Conservation (phyloP, 1,140 invertebrate genomes). For the Megalonaias nervosa region DNA sequence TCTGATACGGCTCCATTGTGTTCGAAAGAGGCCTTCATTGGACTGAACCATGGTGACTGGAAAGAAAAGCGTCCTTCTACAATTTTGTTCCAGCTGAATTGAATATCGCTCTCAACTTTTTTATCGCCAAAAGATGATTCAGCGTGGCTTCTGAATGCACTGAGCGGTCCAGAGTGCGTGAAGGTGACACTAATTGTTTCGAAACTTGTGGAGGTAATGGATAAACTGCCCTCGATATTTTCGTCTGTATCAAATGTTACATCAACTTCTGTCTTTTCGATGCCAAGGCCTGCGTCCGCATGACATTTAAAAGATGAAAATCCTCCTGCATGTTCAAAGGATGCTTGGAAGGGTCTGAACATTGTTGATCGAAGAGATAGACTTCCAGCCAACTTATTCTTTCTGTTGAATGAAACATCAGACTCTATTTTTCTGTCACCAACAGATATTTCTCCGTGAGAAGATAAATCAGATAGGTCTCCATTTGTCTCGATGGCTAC, state of each 20-base stretch:
- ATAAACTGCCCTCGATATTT: neutral
- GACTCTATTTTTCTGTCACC: neutral
- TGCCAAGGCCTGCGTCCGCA: conserved; percentile 30
- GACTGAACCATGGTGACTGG: neutral
- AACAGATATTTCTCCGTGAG: too few species aligned
- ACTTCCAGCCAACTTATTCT: conserved; percentile 4
- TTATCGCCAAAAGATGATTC: too few species aligned
- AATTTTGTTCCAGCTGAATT: neutral
- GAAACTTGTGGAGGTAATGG: conserved; percentile 25
- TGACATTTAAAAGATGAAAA: conserved; percentile 28
- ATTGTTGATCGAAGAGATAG: neutral
- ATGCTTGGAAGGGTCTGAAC: conserved; percentile 26
- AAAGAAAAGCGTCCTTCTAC: neutral
- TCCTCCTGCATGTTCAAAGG: conserved; percentile 39
- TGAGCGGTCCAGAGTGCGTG: too few species aligned
- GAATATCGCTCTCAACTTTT: too few species aligned
- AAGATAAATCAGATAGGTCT: too few species aligned
- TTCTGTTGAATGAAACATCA: conserved; percentile 10
- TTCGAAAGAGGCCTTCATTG: neutral
- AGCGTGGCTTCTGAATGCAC: too few species aligned
- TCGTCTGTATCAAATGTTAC: too few species aligned
- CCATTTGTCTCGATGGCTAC: too few species aligned
- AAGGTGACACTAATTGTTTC: neutral
- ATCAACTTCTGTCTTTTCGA: conserved; percentile 30
- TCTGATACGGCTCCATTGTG: conserved; percentile 8